Conservation (phyloP, 2,888 invertebrate genomes). For the Craniophora ligustri region DNA sequence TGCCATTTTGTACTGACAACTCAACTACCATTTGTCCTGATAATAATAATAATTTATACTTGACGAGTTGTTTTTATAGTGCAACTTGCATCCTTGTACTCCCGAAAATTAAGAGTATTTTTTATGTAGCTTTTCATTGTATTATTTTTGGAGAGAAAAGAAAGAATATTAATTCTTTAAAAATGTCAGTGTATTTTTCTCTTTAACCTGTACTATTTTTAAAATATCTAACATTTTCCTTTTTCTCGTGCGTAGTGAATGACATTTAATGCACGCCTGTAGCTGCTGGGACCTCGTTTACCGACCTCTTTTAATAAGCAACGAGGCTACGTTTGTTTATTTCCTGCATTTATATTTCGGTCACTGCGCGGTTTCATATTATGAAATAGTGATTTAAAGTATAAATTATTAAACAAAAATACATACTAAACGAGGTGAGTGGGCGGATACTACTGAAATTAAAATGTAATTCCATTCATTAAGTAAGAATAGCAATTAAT, state of each 20-base stretch:
- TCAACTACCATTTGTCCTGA: too few species aligned
- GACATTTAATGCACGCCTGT: constrained; percentile 58
- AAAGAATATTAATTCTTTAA: too few species aligned
- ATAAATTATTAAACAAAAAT: constrained; percentile 12
- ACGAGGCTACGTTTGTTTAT: constrained; percentile 49
- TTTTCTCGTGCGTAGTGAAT: constrained; percentile 62
- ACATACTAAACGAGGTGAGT: not conserved
- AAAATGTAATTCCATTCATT: constrained; percentile 1
- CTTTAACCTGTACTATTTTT: constrained; percentile 46
- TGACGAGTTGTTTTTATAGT: too few species aligned
- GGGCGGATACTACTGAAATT: not conserved
- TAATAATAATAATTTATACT: too few species aligned
- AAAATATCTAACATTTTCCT: constrained; percentile 54
- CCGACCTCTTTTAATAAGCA: constrained; percentile 57
- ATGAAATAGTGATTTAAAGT: constrained; percentile 19
- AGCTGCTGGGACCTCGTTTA: constrained; percentile 62
- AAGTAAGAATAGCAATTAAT: constrained; percentile 5
- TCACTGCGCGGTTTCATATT: constrained; percentile 22
- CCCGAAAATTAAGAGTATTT: too few species aligned
- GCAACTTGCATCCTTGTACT: too few species aligned
- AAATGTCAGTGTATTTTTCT: constrained; percentile 5
- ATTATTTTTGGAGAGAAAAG: too few species aligned
- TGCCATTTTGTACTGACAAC: too few species aligned
- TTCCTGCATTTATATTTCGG: constrained; percentile 42
- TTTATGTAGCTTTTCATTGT: too few species aligned